phyloP scores from a whole-genome alignment of 2,888 invertebrate species.

The Gisinianus flammeolus region DNA sequence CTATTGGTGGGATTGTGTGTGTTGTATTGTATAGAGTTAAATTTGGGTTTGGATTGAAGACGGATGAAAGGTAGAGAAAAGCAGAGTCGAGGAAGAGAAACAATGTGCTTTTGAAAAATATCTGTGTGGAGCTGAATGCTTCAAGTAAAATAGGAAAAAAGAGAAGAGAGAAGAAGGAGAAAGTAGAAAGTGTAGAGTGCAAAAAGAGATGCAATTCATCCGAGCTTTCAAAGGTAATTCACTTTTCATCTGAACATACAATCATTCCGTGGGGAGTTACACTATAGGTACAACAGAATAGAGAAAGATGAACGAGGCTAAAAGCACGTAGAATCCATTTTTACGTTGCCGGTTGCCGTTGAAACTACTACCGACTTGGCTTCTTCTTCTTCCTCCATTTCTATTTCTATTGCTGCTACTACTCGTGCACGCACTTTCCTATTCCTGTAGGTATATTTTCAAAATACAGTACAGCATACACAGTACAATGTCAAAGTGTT shows the following conservation, averaged over 20 bases:
- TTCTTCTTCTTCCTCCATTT: neutral
- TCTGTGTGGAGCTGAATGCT: neutral
- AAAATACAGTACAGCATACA: too few species aligned
- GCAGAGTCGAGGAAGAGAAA: neutral
- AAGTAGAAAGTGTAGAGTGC: neutral
- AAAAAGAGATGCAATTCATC: conserved; percentile 16
- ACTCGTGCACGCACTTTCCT: neutral
- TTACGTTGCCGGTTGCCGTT: neutral
- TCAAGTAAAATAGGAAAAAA: neutral
- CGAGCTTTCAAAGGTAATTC: conserved; percentile 28
- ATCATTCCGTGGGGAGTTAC: conserved; percentile 26
- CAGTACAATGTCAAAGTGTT: too few species aligned
- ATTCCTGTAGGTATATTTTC: too few species aligned
- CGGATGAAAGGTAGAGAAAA: too few species aligned
- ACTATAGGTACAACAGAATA: neutral
- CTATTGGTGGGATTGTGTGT: too few species aligned
- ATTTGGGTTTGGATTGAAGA: too few species aligned
- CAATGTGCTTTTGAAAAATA: neutral
- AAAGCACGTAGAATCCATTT: conserved; percentile 1
- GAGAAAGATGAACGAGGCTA: neutral
- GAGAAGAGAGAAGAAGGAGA: neutral
- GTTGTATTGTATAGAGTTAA: too few species aligned
- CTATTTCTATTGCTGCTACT: neutral
- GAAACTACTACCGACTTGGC: too few species aligned
- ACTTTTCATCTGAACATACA: conserved; percentile 25